phyloP scores from a whole-genome alignment of 2,888 invertebrate species.

The Lampropteryx suffumata region DNA sequence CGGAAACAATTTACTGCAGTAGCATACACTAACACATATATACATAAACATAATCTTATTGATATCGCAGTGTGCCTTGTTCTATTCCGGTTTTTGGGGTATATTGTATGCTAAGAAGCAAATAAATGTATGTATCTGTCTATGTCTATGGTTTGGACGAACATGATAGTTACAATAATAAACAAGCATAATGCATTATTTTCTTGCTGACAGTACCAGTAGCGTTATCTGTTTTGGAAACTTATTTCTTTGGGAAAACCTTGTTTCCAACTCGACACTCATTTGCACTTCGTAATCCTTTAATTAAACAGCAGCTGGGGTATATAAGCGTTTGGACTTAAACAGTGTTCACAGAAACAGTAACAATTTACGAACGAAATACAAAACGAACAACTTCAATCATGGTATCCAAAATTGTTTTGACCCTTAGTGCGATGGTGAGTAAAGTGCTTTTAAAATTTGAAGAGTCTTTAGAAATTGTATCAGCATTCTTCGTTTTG shows the following conservation, averaged over 20 bases:
- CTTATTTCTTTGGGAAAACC: constrained; percentile 66
- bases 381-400: constrained; percentile 40
- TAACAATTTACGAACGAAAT: constrained; percentile 44
- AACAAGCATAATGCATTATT: neutral
- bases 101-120: no score
- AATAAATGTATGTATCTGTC: no score
- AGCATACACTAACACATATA: no score
- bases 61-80: no score
- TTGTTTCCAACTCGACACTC: constrained; percentile 38
- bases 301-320: constrained; percentile 50
- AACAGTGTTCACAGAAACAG: constrained; percentile 42
- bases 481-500: no score
- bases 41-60: no score
- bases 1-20: no score
- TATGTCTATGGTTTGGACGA: no score
- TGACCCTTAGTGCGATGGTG: constrained; percentile 63
- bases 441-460: no score
- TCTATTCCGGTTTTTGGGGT: no score
- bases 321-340: constrained; percentile 57
- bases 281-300: constrained; percentile 49
- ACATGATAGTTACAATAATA: no score
- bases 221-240: constrained; percentile 56
- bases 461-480: no score
- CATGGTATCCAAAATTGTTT: constrained; percentile 64
- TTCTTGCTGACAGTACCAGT: constrained; percentile 43